phyloP scores from a whole-genome alignment of 2,888 invertebrate genomes.

The Iphiclides podalirius region DNA sequence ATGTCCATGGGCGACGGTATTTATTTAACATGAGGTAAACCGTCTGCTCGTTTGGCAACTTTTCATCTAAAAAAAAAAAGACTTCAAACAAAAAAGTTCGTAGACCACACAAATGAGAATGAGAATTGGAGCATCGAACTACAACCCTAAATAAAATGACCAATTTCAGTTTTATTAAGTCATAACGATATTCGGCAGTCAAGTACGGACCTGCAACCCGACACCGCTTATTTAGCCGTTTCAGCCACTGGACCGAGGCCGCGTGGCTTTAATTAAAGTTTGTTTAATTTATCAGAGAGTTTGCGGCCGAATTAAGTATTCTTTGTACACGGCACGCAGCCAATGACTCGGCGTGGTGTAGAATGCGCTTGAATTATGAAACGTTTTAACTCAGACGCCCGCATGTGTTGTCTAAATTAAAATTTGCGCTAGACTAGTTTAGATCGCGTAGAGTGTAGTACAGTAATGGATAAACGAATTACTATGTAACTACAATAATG shows the following conservation, averaged over 20 bases:
- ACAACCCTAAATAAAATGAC: not conserved
- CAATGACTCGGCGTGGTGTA: slow-evolving; percentile 3
- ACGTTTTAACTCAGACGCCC: slow-evolving; percentile 1
- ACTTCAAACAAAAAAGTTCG: no score
- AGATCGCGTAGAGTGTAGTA: not conserved
- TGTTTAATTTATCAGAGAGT: slow-evolving; percentile 53
- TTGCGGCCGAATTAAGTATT: slow-evolving; percentile 25
- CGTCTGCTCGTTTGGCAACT: no score
- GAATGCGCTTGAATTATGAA: not conserved
- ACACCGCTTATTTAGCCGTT: no score
- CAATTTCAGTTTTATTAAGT: not conserved
- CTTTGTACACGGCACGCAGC: slow-evolving; percentile 29
- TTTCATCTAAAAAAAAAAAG: no score
- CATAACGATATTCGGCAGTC: not conserved
- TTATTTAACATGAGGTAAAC: no score
- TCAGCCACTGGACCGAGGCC: no score
- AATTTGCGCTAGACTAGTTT: not conserved
- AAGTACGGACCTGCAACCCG: not conserved
- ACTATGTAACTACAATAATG: no score
- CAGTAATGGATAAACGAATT: not conserved
- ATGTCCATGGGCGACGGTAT: no score
- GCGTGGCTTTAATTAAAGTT: slow-evolving; percentile 52
- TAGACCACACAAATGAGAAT: no score
- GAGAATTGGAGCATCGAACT: not conserved
- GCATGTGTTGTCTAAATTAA: not conserved